Percentiles rank a stretch among this genome's conserved stretches.
phyloP scores from a whole-genome alignment of 1,140 invertebrate species.

The Drosophila sucinea region DNA sequence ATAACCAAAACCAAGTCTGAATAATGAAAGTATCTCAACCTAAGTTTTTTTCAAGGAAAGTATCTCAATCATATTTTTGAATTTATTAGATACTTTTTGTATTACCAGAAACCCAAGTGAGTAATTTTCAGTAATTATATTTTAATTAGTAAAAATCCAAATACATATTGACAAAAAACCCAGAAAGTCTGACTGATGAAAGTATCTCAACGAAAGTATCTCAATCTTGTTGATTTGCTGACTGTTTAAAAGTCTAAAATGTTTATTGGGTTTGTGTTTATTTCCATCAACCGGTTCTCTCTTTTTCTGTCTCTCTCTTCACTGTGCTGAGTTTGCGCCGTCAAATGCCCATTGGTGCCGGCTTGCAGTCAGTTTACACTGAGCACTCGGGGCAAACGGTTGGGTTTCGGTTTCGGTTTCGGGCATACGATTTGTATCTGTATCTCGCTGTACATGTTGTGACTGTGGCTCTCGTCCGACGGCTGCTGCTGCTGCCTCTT shows the following conservation, averaged over 20 bases:
- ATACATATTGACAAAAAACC: too few relatives aligned
- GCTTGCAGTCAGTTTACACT: slow-evolving; percentile 45
- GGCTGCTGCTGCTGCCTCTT: slow-evolving; percentile 24
- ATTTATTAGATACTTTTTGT: too few relatives aligned
- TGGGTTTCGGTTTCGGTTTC: slow-evolving; percentile 39
- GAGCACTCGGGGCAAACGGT: slow-evolving; percentile 62
- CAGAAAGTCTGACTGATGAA: too few relatives aligned
- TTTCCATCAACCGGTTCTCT: slow-evolving; percentile 50
- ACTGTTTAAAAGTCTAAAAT: slow-evolving; percentile 9
- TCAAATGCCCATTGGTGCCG: slow-evolving; percentile 32
- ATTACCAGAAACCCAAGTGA: too few relatives aligned
- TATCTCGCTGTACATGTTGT: slow-evolving; percentile 10
- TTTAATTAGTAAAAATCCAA: too few relatives aligned
- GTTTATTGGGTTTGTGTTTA: slow-evolving; percentile 48
- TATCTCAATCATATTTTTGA: neutral
- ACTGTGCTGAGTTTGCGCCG: slow-evolving; percentile 28
- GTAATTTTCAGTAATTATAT: too few relatives aligned
- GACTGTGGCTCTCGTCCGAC: slow-evolving; percentile 20
- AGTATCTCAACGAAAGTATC: neutral
- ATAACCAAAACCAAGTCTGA: too few relatives aligned
- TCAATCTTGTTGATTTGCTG: neutral
- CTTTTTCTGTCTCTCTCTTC: slow-evolving; percentile 24
- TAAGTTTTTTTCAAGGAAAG: neutral
- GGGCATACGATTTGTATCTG: slow-evolving; percentile 21
- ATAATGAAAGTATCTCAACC: too few relatives aligned